Base-by-base conservation (phyloP, 2,113 vertebrate genomes). In the Arothron firmamentum region DNA sequence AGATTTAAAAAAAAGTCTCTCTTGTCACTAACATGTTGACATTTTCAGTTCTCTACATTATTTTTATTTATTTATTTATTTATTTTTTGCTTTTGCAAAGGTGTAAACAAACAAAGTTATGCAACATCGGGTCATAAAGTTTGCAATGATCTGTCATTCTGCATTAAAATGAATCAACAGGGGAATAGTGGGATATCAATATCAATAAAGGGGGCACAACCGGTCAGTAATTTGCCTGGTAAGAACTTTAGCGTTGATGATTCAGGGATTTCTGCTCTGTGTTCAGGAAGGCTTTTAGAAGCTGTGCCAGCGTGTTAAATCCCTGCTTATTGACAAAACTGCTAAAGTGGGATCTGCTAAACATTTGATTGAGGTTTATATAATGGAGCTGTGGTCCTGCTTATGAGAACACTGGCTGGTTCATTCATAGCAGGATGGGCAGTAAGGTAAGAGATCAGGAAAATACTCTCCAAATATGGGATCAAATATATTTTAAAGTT, bases 361-460 rank as follows among this genome's bases (percentile, higher is more conserved):
- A 50, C 70, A 51, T 84, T 81, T 85, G 77, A 82, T 85, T 69
- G 82, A 78, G 80, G 84, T 88, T 85, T 86, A 89, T 86, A 90
- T 80, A 90, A 71, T 50, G 60, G 65, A 38, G 23, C 58, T 31
- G 43, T 8, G 60, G 54, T 52, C 41, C 56, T 51, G 61, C 65
- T 72, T 78, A 60, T 64, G 69, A 78, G 80, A 83, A 43, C 72
- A 71, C 60, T 4, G 59, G 68, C 76, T 81, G 67, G 73, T 68
- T 49, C 34, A 34, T 70, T 47, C 42, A 65, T 18, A 72, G 53
- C 86, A 89, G 54, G 76, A 88, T 87, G 87, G 85, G 78, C 48
- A 86, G 76, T 66, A 89, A 89, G 82, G 87, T 90, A 85, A 75
- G 84, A 62, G 5, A n/a, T 19, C 41, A 20, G 56, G 19, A 12